These are phyloP conservation scores for Manis crassicaudata DNA, from an alignment of 2,797 vertebrate genomes.

Conservation along the genomic window DNA sequence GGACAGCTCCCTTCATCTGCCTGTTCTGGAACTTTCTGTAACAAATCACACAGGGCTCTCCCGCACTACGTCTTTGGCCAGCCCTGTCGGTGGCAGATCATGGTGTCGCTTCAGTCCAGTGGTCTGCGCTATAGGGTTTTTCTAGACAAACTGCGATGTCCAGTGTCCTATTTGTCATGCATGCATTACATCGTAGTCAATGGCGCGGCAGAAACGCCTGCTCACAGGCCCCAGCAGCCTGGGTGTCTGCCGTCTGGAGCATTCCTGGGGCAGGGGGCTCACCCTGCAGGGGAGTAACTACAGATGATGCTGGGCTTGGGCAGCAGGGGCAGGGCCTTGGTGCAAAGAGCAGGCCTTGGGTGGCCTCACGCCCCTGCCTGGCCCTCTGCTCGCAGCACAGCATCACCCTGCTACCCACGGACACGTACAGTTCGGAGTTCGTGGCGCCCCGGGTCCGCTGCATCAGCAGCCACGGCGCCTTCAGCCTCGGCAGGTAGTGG, in stretches of 20 bases:
- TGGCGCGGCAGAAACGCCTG: too few relatives aligned
- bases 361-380: fast-evolving
- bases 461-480: constrained; percentile 91
- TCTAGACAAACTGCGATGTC: not conserved
- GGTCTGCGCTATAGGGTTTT: too few relatives aligned
- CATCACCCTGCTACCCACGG: constrained; percentile 89
- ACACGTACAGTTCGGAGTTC: constrained; percentile 91
- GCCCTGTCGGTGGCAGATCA: too few relatives aligned
- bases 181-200: too few relatives aligned
- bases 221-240: too few relatives aligned
- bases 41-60: not conserved
- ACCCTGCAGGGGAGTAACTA: not conserved
- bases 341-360: fast-evolving
- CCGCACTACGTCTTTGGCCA: not conserved
- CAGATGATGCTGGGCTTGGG: too few relatives aligned
- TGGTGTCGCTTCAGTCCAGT: too few relatives aligned
- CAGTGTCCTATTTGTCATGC: too few relatives aligned
- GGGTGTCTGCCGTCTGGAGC: too few relatives aligned
- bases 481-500: constrained; percentile 91
- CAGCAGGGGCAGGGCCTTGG: not conserved
- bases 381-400: constrained; percentile 87
- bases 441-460: constrained; percentile 91
- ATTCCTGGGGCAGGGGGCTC: too few relatives aligned
- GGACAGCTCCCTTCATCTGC: fast-evolving
- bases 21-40: too few relatives aligned